Percentiles rank a stretch among this genome's conserved stretches.
These are phyloP conservation scores for Venusia cambrica DNA, from an alignment of 2,888 invertebrate species.

Conservation along the genomic window DNA sequence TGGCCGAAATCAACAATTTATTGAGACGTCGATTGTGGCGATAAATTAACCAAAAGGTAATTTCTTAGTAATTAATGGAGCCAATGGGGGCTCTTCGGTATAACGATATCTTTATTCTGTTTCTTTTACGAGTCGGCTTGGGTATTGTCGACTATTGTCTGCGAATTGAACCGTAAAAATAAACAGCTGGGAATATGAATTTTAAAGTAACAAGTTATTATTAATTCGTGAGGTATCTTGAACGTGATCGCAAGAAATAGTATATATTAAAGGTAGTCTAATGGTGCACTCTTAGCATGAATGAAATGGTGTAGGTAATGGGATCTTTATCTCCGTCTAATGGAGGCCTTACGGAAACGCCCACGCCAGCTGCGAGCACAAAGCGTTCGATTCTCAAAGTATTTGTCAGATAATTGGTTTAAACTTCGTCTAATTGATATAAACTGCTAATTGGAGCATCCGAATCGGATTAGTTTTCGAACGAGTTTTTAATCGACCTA, in stretches of 20 bases:
- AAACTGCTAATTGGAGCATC: slow-evolving; percentile 18
- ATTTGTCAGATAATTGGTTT: slow-evolving; percentile 18
- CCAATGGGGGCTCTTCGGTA: slow-evolving; percentile 50
- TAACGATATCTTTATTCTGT: slow-evolving; percentile 64
- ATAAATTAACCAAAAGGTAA: slow-evolving; percentile 62
- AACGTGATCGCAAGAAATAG: slow-evolving; percentile 49
- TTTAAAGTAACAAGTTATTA: slow-evolving; percentile 23
- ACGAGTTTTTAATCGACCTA: slow-evolving; percentile 1
- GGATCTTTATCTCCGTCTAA: slow-evolving; percentile 57
- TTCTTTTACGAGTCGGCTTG: slow-evolving; percentile 41
- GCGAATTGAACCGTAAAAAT: slow-evolving; percentile 37
- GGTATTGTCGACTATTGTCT: slow-evolving; percentile 35
- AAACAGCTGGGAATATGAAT: too few relatives aligned
- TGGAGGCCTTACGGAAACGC: slow-evolving; percentile 46
- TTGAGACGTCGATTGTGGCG: slow-evolving; percentile 55
- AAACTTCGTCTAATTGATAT: slow-evolving; percentile 12
- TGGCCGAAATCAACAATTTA: slow-evolving; percentile 62
- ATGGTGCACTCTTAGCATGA: slow-evolving; percentile 55
- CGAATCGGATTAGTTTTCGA: slow-evolving; percentile 5
- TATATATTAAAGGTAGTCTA: slow-evolving; percentile 59
- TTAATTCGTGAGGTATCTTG: slow-evolving; percentile 36
- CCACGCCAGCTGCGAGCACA: slow-evolving; percentile 33
- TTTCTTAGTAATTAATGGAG: slow-evolving; percentile 60
- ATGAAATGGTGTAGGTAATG: slow-evolving; percentile 63
- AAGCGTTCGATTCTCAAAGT: slow-evolving; percentile 12